phyloP scores from a whole-genome alignment of 2,797 vertebrate genomes.

The Onychomys leucogaster region DNA sequence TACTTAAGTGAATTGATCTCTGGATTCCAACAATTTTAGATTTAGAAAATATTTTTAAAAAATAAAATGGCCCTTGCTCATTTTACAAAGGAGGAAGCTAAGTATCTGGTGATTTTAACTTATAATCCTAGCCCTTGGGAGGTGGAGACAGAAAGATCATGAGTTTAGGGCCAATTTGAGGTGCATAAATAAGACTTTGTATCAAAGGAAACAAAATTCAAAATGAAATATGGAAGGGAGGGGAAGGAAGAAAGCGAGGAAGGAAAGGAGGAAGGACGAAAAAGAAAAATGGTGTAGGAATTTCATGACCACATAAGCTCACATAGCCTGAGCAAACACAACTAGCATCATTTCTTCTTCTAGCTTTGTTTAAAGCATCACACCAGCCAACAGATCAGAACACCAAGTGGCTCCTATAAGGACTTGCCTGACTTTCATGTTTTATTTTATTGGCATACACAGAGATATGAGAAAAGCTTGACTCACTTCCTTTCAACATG shows the following conservation, averaged over 20 bases:
- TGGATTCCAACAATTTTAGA: neutral
- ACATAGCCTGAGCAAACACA: neutral
- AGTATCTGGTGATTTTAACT: neutral
- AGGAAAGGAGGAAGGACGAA: neutral
- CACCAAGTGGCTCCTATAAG: neutral
- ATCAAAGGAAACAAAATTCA: neutral
- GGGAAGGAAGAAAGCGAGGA: neutral
- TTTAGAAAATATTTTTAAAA: neutral
- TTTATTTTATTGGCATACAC: constrained; percentile 18
- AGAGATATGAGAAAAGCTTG: neutral
- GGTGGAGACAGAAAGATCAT: neutral
- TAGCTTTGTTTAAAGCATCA: constrained; percentile 19
- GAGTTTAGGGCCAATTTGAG: neutral
- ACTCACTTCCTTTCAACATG: constrained; percentile 52
- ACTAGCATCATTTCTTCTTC: neutral
- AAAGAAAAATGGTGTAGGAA: neutral
- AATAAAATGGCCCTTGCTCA: neutral
- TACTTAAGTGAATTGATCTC: neutral
- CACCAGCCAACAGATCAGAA: neutral
- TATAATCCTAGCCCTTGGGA: neutral
- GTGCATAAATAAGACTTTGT: neutral
- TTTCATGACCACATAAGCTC: neutral
- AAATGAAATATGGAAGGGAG: neutral
- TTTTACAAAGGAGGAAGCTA: neutral
- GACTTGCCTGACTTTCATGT: neutral